Evolutionary conservation across 2,888 invertebrate species (phyloP).

Genomic region (Oscheius onirici): DNA sequence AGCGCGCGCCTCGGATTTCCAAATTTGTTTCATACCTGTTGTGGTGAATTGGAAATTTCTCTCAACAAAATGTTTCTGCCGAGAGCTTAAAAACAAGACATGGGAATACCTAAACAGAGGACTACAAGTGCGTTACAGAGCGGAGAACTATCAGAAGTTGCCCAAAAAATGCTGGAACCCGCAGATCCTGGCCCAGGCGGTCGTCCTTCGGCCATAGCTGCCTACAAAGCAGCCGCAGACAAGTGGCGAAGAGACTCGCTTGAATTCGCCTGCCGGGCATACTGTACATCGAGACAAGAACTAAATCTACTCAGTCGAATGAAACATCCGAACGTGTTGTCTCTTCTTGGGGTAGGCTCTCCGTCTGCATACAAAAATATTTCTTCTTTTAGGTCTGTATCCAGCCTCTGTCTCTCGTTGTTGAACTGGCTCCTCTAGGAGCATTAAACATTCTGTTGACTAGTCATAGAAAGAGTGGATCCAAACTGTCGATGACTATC

Average conservation of each 20-base stretch:
- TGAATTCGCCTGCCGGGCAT: conserved; percentile 92
- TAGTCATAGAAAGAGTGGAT: conserved; percentile 86
- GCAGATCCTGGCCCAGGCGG: conserved; percentile 85
- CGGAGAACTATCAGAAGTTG: conserved; percentile 77
- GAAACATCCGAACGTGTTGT: conserved; percentile 89
- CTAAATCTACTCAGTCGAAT: conserved; percentile 86
- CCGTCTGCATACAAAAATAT: no score
- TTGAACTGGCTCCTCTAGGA: conserved; percentile 91
- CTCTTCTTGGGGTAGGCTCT: conserved; percentile 77
- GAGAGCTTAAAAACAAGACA: no score
- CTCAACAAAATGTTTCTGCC: no score
- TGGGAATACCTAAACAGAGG: neutral
- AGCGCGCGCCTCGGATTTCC: no score
- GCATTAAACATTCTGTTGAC: conserved; percentile 85
- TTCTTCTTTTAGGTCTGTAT: conserved; percentile 80
- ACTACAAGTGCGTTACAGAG: conserved; percentile 29
- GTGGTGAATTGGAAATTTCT: no score
- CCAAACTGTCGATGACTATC: conserved; percentile 82
- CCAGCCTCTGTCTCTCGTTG: conserved; percentile 86
- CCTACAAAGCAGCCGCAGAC: conserved; percentile 81
- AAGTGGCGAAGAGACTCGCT: conserved; percentile 93
- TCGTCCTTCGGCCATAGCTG: conserved; percentile 79
- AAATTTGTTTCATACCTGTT: no score
- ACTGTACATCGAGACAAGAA: conserved; percentile 87
- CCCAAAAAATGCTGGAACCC: conserved; percentile 94